These are phyloP conservation scores for Himalopsyche japonica DNA, from an alignment of 2,888 invertebrate species.

Conservation along the genomic window DNA sequence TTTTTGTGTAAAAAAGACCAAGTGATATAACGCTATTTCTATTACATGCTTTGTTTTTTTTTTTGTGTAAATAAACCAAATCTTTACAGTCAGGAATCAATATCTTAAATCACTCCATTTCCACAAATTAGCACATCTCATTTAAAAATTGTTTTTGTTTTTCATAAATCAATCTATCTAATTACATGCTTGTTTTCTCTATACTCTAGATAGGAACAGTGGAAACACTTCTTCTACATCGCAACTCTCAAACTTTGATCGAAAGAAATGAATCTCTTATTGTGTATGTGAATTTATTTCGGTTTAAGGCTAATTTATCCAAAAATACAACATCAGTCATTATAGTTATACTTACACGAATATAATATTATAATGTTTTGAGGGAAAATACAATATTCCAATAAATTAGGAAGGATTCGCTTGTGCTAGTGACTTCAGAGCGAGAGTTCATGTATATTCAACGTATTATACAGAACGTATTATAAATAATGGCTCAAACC, in stretches of 20 bases:
- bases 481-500: too few relatives aligned
- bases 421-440: constrained; percentile 29
- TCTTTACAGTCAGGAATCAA: neutral
- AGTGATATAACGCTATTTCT: neutral
- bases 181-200: constrained; percentile 20
- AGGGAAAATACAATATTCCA: constrained; percentile 22
- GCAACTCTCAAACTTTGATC: constrained; percentile 15
- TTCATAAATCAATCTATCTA: constrained; percentile 14
- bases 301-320: constrained; percentile 37
- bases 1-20: neutral
- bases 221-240: constrained; percentile 28
- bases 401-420: constrained; percentile 37
- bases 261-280: constrained; percentile 16
- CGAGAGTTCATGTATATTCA: constrained; percentile 9
- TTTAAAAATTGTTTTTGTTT: neutral
- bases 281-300: constrained; percentile 21
- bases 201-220: constrained; percentile 39
- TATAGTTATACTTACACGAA: constrained; percentile 27
- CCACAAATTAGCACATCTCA: neutral
- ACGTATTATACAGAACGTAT: too few relatives aligned
- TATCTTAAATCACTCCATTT: neutral
- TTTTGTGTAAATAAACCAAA: neutral
- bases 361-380: constrained; percentile 24
- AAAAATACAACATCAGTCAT: constrained; percentile 41
- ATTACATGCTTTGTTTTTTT: neutral